Evolutionary conservation across 2,797 vertebrate species (phyloP).

Genomic region (Smutsia gigantea): DNA sequence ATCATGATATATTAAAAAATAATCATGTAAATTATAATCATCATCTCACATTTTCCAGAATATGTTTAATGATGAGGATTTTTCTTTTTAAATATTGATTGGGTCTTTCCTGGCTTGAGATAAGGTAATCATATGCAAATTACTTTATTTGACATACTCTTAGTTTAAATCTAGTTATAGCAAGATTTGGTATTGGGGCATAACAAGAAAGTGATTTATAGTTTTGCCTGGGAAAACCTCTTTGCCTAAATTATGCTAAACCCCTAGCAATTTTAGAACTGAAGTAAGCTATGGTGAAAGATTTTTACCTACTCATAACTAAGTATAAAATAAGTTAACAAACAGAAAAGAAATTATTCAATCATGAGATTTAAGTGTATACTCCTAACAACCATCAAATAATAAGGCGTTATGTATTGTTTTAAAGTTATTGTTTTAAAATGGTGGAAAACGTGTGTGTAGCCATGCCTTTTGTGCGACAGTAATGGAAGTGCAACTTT

Average conservation of each 20-base stretch:
- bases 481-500: background rate
- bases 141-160: slow-evolving; percentile 46
- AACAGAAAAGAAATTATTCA: background rate
- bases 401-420: background rate
- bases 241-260: slow-evolving; percentile 55
- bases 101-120: slow-evolving; percentile 2
- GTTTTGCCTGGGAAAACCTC: slow-evolving; percentile 14
- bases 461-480: background rate
- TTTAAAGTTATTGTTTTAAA: background rate
- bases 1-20: slow-evolving; percentile 67
- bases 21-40: slow-evolving; percentile 67
- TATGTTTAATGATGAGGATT: slow-evolving; percentile 46
- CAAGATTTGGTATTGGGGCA: background rate
- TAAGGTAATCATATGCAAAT: slow-evolving; percentile 53
- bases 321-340: background rate
- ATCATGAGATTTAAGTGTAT: background rate
- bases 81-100: slow-evolving; percentile 63
- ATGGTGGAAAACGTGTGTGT: background rate
- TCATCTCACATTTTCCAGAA: slow-evolving; percentile 55
- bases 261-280: background rate
- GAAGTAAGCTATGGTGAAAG: background rate
- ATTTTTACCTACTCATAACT: background rate
- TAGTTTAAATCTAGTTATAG: slow-evolving; percentile 44
- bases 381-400: background rate
- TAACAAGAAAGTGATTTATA: slow-evolving; percentile 17